Base-by-base conservation (phyloP, 2,797 vertebrate species). In the Capromys pilorides region DNA sequence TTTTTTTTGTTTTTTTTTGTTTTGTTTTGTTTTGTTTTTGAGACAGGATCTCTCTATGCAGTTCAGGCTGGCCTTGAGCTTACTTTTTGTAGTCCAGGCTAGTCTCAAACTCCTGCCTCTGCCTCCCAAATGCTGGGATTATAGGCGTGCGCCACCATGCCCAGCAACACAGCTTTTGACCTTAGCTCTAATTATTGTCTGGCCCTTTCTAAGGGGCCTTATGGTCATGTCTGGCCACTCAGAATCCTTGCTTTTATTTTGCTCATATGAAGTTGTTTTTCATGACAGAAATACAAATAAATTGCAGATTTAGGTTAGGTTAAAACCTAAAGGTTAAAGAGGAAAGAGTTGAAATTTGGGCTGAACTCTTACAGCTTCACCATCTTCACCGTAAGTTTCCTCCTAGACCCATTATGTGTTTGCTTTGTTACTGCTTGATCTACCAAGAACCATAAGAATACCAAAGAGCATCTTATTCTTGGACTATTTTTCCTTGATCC, bases 391-490 rank as follows among this genome's bases (percentile, higher is more conserved):
- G 8, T 86, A 81, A 79, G 82, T 90, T 85, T 93, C 79, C 41
- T 88, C 51, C 59, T 79, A 84, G 39, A 61, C 21, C 51, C 61
- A 39, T 73, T 24, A 49, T 33, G 24, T 59, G 41, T 96, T 95
- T 91, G 67, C 84, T 94, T 69, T 77, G 36, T 95, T 51, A 79
- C 64, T 61, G 24, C 49, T 61, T 36, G 28, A 86, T 78, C 82
- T 91, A 85, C 81, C 85, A 88, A 93, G 92, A 92, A 78, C 33
- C 73, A 82, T 10, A 19, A 19, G 73, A 90, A 69, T 81, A 80
- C 82, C 95, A 94, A 94, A 94, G 91, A 95, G 73, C 66, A 1
- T 94, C 86, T 83, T 92, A 61, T 95, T 95, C 90, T 87, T 88
- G 61, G 71, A 89, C 84, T 88, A 14, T 66, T 96, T 95, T 83